Base-by-base conservation (phyloP, 1,140 invertebrate genomes). In the Drosophila malerkotliana region DNA sequence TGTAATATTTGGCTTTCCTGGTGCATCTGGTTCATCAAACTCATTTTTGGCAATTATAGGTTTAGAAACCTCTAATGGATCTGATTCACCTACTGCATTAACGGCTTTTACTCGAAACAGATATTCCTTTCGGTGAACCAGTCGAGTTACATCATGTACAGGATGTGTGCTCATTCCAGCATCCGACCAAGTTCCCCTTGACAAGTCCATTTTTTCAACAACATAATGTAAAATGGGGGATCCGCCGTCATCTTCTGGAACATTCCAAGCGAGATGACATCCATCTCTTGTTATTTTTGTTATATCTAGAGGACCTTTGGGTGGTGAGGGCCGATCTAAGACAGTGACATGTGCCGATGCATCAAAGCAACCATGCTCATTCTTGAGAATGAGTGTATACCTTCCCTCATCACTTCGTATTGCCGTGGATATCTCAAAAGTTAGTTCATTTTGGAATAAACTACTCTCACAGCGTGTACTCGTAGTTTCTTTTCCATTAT, bases 181-280 rank as follows among this genome's bases (percentile, higher is more conserved):
- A 92, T 98, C 97, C 14, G 97, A 96, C 99, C 98, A 99, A 3
- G 97, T 98, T 55, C 98, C 98, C 69, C 98, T 94, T 1, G 97
- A 96, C 1, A 98, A 94, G 87, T 99, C 98, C 97, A 99, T 99
- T 93, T 99, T 99, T 91, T 99, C 98, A 60, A 99, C 95, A 30
- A 99, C 93, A 87, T 99, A 99, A 91, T 99, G 98, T n/a, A 98
- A 92, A 84, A 99, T 98, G 10, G 98, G 97, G 56, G 96, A 97
- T 34, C 98, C 98, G 69, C 98, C 98, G 92, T 98, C 97, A 87
- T 98, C 97, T 47, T 95, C 93, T 26, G 98, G 96, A 69, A 95
- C 91, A 83, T 95, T 95, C 97, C 97, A 98, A 32, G 95, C 93
- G 26, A 99, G 91, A 44, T 96, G 95, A 68, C 97, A 97, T 76